phyloP scores from a whole-genome alignment of 2,113 vertebrate species.

The Microtus montanus region DNA sequence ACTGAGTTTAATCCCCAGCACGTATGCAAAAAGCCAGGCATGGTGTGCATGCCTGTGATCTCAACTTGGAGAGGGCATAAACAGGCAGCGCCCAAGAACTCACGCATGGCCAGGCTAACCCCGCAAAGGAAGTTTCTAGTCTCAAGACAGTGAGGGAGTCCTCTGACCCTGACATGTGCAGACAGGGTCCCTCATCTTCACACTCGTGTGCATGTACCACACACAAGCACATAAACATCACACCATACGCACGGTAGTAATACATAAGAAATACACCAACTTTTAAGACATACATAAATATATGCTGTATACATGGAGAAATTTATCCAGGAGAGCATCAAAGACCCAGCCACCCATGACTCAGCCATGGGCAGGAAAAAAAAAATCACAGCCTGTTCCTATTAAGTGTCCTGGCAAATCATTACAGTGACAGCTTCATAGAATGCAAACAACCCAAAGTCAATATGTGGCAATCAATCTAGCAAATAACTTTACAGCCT shows the following conservation, averaged over 20 bases:
- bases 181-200: background rate
- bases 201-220: background rate
- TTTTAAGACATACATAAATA: background rate
- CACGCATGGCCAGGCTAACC: background rate
- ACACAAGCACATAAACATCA: background rate
- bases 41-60: too few relatives aligned
- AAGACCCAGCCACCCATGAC: conserved; percentile 12
- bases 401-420: conserved; percentile 71
- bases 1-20: background rate
- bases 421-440: conserved; percentile 74
- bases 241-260: background rate
- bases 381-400: conserved; percentile 56
- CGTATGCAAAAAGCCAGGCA: background rate
- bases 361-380: background rate
- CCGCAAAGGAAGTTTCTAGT: background rate
- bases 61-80: background rate
- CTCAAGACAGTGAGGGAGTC: background rate
- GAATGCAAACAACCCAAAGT: conserved; percentile 78
- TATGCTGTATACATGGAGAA: background rate
- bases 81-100: background rate
- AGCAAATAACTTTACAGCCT: conserved; percentile 70
- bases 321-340: background rate
- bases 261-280: background rate
- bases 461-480: conserved; percentile 72
- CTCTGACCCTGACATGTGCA: background rate